These are phyloP conservation scores for Himalopsyche anomala DNA, from an alignment of 2,888 invertebrate genomes.

Conservation along the genomic window DNA sequence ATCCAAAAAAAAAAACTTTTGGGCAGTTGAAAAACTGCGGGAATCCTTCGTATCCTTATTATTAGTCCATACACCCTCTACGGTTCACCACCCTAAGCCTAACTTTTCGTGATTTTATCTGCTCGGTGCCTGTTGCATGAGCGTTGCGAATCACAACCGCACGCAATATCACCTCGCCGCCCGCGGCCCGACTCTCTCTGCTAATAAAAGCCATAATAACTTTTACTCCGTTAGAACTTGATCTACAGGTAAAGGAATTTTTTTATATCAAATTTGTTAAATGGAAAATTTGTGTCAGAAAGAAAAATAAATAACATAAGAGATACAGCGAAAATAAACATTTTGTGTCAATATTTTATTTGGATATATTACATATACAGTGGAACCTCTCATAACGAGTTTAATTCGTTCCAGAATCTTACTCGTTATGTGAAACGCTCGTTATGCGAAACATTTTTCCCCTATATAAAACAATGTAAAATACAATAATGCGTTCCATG, in stretches of 20 bases:
- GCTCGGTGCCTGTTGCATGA: slow-evolving; percentile 13
- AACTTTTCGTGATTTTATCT: slow-evolving; percentile 29
- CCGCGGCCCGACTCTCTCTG: background rate
- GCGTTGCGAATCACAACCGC: background rate
- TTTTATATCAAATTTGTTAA: background rate
- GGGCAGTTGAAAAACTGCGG: background rate
- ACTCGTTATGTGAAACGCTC: too few species aligned
- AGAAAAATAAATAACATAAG: background rate
- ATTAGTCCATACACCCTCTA: background rate
- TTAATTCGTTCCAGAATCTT: too few species aligned
- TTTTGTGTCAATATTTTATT: too few species aligned
- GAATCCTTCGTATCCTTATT: slow-evolving; percentile 4
- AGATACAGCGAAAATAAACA: too few species aligned
- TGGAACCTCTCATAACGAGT: too few species aligned
- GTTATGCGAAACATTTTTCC: too few species aligned
- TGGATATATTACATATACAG: too few species aligned
- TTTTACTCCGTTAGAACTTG: slow-evolving; percentile 11
- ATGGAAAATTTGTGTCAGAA: background rate
- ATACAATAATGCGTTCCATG: too few species aligned
- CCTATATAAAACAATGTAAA: too few species aligned
- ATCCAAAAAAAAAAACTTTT: background rate
- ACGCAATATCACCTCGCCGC: background rate
- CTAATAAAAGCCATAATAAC: background rate
- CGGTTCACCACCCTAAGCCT: background rate
- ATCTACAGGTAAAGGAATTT: background rate